Evolutionary conservation across 2,888 invertebrate genomes (phyloP).

Genomic region (Acleris emargana): DNA sequence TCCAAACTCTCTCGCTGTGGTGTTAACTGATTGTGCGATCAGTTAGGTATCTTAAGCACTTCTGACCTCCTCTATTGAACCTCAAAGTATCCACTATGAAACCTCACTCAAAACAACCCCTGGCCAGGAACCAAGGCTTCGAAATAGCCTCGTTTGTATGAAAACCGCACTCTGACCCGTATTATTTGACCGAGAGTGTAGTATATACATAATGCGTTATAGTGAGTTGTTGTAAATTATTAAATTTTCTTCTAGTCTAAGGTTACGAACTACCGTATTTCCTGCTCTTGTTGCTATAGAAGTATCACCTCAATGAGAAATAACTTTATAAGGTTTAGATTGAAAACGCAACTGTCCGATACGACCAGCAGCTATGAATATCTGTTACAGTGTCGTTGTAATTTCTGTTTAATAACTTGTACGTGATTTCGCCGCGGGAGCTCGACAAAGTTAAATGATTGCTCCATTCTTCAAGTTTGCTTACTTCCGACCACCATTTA

Average conservation of each 20-base stretch:
- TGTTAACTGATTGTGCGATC: too few relatives aligned
- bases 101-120: too few relatives aligned
- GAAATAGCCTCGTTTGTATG: too few relatives aligned
- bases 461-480: slow-evolving; percentile 11
- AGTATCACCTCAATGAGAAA: background rate
- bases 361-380: slow-evolving; percentile 22
- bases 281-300: background rate
- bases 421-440: slow-evolving; percentile 17
- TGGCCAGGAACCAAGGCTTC: too few relatives aligned
- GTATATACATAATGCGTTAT: background rate
- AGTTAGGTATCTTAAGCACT: too few relatives aligned
- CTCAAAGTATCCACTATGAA: too few relatives aligned
- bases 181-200: too few relatives aligned
- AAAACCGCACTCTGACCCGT: too few relatives aligned
- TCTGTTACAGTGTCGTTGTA: slow-evolving; percentile 34
- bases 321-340: background rate
- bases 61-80: too few relatives aligned
- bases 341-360: slow-evolving; percentile 6
- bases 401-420: slow-evolving; percentile 26
- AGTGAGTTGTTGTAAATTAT: too few relatives aligned
- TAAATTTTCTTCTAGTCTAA: too few relatives aligned
- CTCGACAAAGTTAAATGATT: slow-evolving; percentile 18
- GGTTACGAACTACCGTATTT: background rate
- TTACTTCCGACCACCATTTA: background rate
- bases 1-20: too few relatives aligned